phyloP scores from a whole-genome alignment of 2,113 vertebrate genomes.

The Varanus komodoensis region DNA sequence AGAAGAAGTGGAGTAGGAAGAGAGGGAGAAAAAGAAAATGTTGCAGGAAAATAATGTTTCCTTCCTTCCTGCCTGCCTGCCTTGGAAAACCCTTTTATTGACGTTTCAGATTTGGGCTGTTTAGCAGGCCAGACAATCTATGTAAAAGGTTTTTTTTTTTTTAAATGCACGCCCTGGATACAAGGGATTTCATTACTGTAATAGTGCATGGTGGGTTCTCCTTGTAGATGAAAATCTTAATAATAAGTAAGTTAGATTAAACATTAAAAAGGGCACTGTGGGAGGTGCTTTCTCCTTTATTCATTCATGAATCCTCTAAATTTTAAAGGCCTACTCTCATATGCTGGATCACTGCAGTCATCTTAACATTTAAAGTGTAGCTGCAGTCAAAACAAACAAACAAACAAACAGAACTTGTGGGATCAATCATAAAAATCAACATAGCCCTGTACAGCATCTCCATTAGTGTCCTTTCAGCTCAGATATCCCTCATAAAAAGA shows the following conservation, averaged over 20 bases:
- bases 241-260: not conserved
- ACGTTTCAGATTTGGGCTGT: too few species aligned
- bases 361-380: not conserved
- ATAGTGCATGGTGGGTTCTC: not conserved
- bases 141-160: too few species aligned
- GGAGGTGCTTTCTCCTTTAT: not conserved
- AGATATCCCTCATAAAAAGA: not conserved
- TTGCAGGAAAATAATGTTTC: too few species aligned
- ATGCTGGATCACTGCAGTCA: not conserved
- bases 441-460: not conserved
- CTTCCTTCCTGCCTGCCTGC: too few species aligned
- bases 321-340: not conserved
- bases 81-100: too few species aligned
- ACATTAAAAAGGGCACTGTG: not conserved
- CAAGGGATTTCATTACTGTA: not conserved
- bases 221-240: not conserved
- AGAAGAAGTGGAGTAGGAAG: too few species aligned
- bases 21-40: too few species aligned
- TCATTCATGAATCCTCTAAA: not conserved
- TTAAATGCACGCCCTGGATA: too few species aligned
- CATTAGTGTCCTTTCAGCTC: not conserved
- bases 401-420: too few species aligned
- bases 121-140: too few species aligned
- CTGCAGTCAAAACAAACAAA: too few species aligned
- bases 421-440: not conserved